These are phyloP conservation scores for Phalacrocorax pelagicus DNA, from an alignment of 2,113 vertebrate genomes.

Conservation along the genomic window DNA sequence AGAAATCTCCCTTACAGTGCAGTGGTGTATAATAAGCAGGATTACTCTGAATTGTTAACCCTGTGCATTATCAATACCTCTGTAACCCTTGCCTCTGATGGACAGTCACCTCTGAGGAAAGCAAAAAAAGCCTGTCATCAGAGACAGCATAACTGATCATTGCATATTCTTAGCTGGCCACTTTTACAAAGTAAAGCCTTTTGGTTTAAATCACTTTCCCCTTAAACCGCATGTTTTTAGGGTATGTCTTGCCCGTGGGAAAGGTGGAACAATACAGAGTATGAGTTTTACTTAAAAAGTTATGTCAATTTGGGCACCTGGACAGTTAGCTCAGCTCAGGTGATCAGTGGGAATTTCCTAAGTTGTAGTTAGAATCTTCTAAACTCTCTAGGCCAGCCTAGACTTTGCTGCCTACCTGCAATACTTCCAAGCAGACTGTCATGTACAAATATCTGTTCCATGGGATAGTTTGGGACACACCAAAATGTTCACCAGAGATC, in stretches of 20 bases:
- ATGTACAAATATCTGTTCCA: not conserved
- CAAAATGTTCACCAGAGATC: not conserved
- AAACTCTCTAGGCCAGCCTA: not conserved
- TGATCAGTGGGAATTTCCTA: not conserved
- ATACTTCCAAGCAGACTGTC: not conserved
- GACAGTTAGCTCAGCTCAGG: not conserved
- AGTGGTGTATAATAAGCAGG: not conserved
- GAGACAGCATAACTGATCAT: not conserved
- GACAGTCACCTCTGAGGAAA: not conserved
- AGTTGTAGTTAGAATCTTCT: not conserved
- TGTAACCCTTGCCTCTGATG: not conserved
- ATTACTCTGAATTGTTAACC: not conserved
- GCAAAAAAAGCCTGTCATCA: not conserved
- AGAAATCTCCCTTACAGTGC: not conserved
- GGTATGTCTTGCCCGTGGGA: not conserved
- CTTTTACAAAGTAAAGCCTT: not conserved
- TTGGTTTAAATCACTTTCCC: not conserved
- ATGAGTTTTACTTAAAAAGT: not conserved
- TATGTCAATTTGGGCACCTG: not conserved
- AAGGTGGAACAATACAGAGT: not conserved
- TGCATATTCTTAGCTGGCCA: not conserved
- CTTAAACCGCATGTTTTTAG: not conserved
- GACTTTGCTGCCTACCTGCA: not conserved
- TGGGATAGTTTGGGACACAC: not conserved
- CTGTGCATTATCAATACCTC: not conserved